phyloP scores from a whole-genome alignment of 2,797 vertebrate species.

The Trematomus bernacchii region DNA sequence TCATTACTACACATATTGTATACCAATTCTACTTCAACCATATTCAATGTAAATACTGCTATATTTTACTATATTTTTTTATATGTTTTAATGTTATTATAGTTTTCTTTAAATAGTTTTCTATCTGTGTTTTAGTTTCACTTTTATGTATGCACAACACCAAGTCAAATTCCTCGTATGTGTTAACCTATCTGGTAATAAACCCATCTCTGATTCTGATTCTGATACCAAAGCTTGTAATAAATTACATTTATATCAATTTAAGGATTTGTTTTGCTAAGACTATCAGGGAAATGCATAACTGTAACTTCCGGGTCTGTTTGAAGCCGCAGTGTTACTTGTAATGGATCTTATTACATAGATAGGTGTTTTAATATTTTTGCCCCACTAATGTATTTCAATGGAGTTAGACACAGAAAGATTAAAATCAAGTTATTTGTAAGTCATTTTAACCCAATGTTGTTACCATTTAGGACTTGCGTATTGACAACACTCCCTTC shows the following conservation, averaged over 20 bases:
- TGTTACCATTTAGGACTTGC: conserved; percentile 77
- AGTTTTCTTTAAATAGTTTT: too few species aligned
- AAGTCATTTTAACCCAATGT: background rate
- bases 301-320: background rate
- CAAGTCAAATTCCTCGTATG: too few species aligned
- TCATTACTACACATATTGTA: too few species aligned
- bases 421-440: background rate
- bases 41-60: too few species aligned
- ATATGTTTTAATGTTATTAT: too few species aligned
- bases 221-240: background rate
- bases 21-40: too few species aligned
- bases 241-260: background rate
- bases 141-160: too few species aligned
- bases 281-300: background rate
- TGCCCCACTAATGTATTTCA: too few species aligned
- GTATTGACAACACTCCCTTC: conserved; percentile 83
- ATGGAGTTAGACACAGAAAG: background rate
- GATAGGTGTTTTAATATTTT: conserved; percentile 5
- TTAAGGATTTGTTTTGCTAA: background rate
- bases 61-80: too few species aligned
- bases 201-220: too few species aligned
- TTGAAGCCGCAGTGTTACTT: background rate
- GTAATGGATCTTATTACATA: background rate
- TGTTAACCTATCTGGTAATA: too few species aligned
- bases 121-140: too few species aligned